These are phyloP conservation scores for Macrotus californicus DNA, from an alignment of 2,113 vertebrate genomes.

Conservation along the genomic window DNA sequence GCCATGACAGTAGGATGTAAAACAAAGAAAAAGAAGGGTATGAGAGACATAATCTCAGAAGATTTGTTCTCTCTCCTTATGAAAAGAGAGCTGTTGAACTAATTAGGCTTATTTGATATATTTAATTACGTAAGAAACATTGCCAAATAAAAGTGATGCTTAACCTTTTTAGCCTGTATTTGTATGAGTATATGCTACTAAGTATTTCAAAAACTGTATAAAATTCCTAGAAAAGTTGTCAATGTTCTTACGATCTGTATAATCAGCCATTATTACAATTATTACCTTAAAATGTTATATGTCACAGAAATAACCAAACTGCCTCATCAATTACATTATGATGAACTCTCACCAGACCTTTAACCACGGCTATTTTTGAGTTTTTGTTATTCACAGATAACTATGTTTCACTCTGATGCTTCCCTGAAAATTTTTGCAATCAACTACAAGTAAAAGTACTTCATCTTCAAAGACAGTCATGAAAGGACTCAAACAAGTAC, in stretches of 20 bases:
- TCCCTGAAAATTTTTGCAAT: neutral
- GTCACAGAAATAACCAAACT: neutral
- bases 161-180: neutral
- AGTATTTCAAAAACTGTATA: neutral
- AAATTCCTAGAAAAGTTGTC: neutral
- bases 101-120: neutral
- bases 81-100: neutral
- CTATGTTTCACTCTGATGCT: neutral
- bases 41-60: neutral
- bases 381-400: neutral
- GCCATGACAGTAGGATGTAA: neutral
- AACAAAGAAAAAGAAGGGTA: neutral
- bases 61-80: neutral
- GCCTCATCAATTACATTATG: neutral
- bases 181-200: neutral
- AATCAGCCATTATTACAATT: neutral
- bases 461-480: neutral
- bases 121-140: neutral
- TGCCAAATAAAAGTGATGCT: neutral
- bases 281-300: neutral
- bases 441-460: neutral
- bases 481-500: neutral
- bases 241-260: neutral
- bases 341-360: neutral
- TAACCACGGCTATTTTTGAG: neutral